Percentiles rank a stretch among this genome's conserved stretches.
Conservation (phyloP, 1,140 invertebrate genomes). For the Drosophila navojoa region DNA sequence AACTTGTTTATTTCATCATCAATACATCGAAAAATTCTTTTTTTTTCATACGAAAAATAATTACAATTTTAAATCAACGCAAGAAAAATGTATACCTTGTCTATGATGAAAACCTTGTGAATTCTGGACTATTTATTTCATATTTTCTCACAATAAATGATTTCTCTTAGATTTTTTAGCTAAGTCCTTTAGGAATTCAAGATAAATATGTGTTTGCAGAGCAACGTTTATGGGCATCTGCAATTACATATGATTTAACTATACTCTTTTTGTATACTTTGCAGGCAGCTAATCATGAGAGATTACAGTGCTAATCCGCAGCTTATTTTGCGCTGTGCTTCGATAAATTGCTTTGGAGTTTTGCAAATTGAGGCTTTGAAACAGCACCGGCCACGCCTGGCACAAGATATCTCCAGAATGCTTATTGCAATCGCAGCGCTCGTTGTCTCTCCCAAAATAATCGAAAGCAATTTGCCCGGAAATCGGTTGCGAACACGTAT, state of each 20-base stretch:
- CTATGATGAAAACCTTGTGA: too few species aligned
- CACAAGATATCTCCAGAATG: neutral
- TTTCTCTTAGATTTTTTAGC: too few species aligned
- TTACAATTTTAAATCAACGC: too few species aligned
- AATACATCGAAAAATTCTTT: too few species aligned
- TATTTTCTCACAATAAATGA: too few species aligned
- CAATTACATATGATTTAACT: neutral
- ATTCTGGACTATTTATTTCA: too few species aligned
- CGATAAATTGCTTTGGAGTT: constrained; percentile 25
- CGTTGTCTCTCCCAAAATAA: constrained; percentile 37
- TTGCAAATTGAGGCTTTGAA: constrained; percentile 45
- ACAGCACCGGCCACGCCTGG: constrained; percentile 18
- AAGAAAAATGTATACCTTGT: too few species aligned
- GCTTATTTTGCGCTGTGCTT: constrained; percentile 8
- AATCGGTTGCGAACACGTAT: constrained; percentile 51
- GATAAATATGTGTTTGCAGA: too few species aligned
- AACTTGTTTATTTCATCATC: too few species aligned
- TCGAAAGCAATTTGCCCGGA: constrained; percentile 52
- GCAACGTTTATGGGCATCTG: neutral
- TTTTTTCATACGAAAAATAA: too few species aligned
- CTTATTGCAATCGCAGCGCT: constrained; percentile 58
- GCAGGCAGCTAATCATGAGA: neutral
- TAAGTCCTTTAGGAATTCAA: too few species aligned
- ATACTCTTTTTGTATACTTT: neutral
- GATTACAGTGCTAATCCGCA: neutral